Percentiles rank a stretch among this genome's conserved stretches.
Evolutionary conservation across 2,797 vertebrate species (phyloP).

Genomic region (Liasis olivaceus): DNA sequence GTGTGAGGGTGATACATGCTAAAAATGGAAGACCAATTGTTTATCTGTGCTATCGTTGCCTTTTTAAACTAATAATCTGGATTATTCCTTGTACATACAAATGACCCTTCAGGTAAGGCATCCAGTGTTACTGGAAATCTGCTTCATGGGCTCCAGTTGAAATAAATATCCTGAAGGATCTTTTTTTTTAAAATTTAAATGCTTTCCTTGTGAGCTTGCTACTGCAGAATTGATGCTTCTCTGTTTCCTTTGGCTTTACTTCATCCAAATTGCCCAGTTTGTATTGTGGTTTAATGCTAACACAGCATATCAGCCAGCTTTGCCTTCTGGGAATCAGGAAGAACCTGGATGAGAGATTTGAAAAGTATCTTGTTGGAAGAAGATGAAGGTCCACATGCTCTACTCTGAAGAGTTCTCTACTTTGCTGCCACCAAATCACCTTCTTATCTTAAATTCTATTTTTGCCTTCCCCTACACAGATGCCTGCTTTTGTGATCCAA

Average conservation of each 20-base stretch:
- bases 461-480: background rate
- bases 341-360: background rate
- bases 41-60: background rate
- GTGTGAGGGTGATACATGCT: background rate
- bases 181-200: background rate
- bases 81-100: background rate
- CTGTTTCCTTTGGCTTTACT: background rate
- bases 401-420: background rate
- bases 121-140: background rate
- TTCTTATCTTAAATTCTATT: background rate
- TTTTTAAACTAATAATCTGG: background rate
- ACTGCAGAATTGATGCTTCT: background rate
- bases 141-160: background rate
- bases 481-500: background rate
- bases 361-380: background rate
- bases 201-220: background rate
- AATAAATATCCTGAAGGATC: background rate
- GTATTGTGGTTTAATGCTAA: background rate
- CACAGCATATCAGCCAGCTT: background rate
- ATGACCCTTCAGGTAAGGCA: slow-evolving; percentile 17
- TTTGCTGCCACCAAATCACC: background rate
- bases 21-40: background rate
- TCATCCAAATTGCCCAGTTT: slow-evolving; percentile 1
- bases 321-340: background rate
- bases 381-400: background rate